These are phyloP conservation scores for Gambelia wislizenii DNA, from an alignment of 2,797 vertebrate genomes.

Conservation along the genomic window DNA sequence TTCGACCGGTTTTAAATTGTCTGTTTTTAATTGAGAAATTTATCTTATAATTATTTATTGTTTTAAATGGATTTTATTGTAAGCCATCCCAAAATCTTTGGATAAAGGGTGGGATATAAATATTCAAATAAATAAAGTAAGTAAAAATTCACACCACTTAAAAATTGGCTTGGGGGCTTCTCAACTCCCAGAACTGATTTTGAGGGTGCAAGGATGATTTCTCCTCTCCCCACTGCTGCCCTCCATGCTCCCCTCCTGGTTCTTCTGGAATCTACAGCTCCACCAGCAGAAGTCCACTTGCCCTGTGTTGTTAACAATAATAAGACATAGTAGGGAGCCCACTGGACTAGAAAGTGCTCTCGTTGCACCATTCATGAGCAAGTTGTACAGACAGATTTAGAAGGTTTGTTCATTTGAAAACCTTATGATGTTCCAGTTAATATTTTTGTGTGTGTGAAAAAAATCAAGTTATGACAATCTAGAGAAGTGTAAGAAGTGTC, in stretches of 20 bases:
- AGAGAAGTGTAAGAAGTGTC: constrained; percentile 5
- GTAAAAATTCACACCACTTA: no score
- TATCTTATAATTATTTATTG: no score
- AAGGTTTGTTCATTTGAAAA: not conserved
- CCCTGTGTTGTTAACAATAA: not conserved
- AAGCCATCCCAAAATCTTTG: no score
- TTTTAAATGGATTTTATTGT: no score
- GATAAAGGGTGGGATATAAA: no score
- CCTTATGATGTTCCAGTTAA: not conserved
- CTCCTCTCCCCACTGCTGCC: not conserved
- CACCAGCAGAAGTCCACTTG: not conserved
- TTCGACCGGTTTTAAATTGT: no score
- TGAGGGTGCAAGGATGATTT: not conserved
- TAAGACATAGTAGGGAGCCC: not conserved
- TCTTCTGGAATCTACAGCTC: not conserved
- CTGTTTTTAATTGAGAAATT: no score
- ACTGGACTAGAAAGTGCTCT: not conserved
- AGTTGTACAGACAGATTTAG: not conserved
- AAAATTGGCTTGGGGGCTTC: not conserved
- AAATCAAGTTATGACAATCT: constrained; percentile 3
- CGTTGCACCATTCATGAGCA: not conserved
- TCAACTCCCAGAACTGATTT: not conserved
- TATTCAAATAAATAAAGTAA: no score
- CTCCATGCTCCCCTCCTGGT: not conserved
- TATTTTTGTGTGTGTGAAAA: not conserved